phyloP scores from a whole-genome alignment of 1,140 invertebrate species.

The Heterodera schachtii region DNA sequence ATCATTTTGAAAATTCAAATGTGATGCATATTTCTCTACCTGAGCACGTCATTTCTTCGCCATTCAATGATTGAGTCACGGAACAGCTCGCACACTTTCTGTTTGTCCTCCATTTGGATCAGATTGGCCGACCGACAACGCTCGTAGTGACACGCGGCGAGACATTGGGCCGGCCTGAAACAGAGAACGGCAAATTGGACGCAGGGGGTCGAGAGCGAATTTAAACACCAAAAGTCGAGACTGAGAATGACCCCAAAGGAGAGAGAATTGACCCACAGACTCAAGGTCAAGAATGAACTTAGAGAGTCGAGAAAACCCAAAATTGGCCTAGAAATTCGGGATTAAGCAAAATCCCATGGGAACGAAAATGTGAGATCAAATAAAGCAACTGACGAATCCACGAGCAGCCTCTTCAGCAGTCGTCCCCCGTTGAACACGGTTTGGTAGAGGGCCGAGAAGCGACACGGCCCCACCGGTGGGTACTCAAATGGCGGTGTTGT shows the following conservation, averaged over 20 bases:
- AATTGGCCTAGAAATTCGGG: background rate
- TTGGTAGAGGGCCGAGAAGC: conserved; percentile 57
- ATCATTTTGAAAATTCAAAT: no score
- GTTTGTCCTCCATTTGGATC: conserved; percentile 49
- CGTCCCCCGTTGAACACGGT: conserved; percentile 57
- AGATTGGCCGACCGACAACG: conserved; percentile 62
- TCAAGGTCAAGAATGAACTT: no score
- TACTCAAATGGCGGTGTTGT: conserved; percentile 46
- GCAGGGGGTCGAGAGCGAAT: background rate
- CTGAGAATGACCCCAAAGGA: no score
- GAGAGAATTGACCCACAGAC: no score
- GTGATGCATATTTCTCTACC: background rate
- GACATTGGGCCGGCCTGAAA: conserved; percentile 58
- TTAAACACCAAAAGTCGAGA: background rate
- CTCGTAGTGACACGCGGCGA: conserved; percentile 58
- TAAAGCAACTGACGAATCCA: conserved; percentile 45
- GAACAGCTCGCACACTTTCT: conserved; percentile 60
- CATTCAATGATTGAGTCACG: conserved; percentile 63
- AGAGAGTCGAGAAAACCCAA: background rate
- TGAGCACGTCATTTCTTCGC: conserved; percentile 58
- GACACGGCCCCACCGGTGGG: conserved; percentile 57
- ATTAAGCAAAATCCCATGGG: no score
- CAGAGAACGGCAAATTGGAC: background rate
- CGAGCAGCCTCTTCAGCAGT: conserved; percentile 52
- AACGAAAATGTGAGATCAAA: background rate